A percentile compares a stretch with the other conserved stretches of the same genome.
These are phyloP conservation scores for Sebastes oblongus DNA, from an alignment of 2,797 vertebrate species.

Conservation along the genomic window DNA sequence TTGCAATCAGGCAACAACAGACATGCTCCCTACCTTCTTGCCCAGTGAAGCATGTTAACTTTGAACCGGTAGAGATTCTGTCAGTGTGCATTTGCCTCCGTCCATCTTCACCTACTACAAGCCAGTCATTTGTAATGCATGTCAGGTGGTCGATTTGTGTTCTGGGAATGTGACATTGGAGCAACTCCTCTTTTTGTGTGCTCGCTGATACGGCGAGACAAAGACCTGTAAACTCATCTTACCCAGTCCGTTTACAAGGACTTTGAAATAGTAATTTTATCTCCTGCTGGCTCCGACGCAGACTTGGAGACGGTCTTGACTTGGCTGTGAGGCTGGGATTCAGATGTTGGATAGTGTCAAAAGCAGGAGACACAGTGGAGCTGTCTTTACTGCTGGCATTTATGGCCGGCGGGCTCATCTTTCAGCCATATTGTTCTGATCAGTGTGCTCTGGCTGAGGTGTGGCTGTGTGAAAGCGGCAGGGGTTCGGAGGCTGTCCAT, in stretches of 20 bases:
- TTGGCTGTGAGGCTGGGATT: constrained; percentile 69
- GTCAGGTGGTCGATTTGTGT: constrained; percentile 74
- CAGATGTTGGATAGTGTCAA: constrained; percentile 73
- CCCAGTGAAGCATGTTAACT: constrained; percentile 52
- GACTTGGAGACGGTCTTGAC: constrained; percentile 46
- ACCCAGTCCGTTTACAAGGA: constrained; percentile 67
- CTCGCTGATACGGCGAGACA: constrained; percentile 40
- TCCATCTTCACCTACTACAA: constrained; percentile 74
- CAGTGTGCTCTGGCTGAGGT: constrained; percentile 65
- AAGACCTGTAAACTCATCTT: constrained; percentile 66
- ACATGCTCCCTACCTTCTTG: constrained; percentile 36
- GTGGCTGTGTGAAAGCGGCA: constrained; percentile 71
- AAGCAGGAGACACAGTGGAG: constrained; percentile 68
- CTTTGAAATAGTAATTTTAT: constrained; percentile 72
- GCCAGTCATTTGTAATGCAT: constrained; percentile 69
- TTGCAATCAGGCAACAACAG: constrained; percentile 37
- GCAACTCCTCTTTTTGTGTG: constrained; percentile 37
- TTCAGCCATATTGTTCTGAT: constrained; percentile 82
- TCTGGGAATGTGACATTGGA: constrained; percentile 70
- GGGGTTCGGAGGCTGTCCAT: constrained; percentile 49
- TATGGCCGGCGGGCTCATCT: constrained; percentile 72
- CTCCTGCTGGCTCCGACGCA: constrained; percentile 51
- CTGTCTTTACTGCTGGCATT: constrained; percentile 77
- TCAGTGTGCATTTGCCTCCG: constrained; percentile 71
- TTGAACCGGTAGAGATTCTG: constrained; percentile 47